A percentile compares a stretch with the other conserved stretches of the same genome.
Evolutionary conservation across 2,888 invertebrate genomes (phyloP).

Genomic region (Artemia sp.): DNA sequence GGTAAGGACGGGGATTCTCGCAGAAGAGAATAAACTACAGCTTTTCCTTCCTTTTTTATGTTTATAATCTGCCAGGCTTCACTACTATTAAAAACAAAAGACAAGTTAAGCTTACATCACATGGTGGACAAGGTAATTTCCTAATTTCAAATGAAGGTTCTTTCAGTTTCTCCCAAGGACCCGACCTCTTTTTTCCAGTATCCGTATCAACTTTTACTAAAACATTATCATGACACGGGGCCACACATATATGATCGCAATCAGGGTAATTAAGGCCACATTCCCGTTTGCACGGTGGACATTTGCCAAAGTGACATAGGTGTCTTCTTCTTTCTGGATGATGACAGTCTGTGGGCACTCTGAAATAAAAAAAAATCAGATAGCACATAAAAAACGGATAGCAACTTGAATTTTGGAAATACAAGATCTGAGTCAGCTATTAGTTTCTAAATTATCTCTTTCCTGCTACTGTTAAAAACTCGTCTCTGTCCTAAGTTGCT

Average conservation of each 20-base stretch:
- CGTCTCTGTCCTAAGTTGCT: too few species aligned
- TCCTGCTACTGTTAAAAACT: too few species aligned
- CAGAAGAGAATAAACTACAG: too few species aligned
- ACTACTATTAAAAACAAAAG: too few species aligned
- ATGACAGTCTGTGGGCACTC: conserved; percentile 64
- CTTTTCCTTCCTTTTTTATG: too few species aligned
- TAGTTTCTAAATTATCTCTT: too few species aligned
- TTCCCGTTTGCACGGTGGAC: conserved; percentile 59
- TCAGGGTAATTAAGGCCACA: conserved; percentile 43
- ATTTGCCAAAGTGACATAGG: conserved; percentile 62
- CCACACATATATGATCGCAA: conserved; percentile 52
- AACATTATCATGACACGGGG: conserved; percentile 57
- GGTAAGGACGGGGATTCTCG: too few species aligned
- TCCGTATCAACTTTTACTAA: conserved; percentile 40
- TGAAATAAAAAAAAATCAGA: conserved; percentile 24
- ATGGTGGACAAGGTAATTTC: conserved; percentile 35
- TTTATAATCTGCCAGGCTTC: too few species aligned
- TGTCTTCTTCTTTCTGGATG: conserved; percentile 54
- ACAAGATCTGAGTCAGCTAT: too few species aligned
- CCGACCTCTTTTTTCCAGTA: conserved; percentile 34
- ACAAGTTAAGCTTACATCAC: conserved; percentile 27
- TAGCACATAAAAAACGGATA: too few species aligned
- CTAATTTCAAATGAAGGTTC: conserved; percentile 30
- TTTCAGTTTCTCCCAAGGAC: conserved; percentile 35
- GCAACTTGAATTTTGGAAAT: too few species aligned